Evolutionary conservation across 2,113 vertebrate species (phyloP).

Genomic region (Corvus hawaiiensis): DNA sequence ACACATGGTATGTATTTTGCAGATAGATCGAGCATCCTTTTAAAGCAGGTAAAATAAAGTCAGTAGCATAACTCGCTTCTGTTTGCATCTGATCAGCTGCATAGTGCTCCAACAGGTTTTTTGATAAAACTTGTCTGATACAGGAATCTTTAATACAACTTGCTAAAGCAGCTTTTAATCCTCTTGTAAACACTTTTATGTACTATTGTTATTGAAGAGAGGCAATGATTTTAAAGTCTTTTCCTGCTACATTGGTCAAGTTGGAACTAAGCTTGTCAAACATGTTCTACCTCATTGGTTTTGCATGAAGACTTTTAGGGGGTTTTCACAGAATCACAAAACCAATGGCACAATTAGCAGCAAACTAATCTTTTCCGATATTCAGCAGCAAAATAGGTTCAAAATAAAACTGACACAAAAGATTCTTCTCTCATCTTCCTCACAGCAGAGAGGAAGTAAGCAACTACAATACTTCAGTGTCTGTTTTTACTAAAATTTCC

Average conservation of each 20-base stretch:
- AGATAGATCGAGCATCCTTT: conserved; percentile 54
- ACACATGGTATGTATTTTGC: conserved; percentile 16
- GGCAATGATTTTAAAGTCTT: conserved; percentile 29
- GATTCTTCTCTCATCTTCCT: background rate
- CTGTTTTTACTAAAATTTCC: background rate
- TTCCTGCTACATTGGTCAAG: conserved; percentile 29
- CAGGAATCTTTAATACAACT: conserved; percentile 1
- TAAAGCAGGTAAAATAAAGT: conserved; percentile 60
- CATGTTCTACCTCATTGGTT: conserved; percentile 57
- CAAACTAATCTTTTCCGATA: conserved; percentile 48
- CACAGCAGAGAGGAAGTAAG: background rate
- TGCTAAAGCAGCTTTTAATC: conserved; percentile 26
- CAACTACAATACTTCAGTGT: background rate
- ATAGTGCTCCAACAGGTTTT: conserved; percentile 27
- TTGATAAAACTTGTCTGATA: background rate
- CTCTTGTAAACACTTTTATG: conserved; percentile 54
- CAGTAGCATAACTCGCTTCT: conserved; percentile 3
- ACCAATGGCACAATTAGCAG: conserved; percentile 51
- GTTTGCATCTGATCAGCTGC: conserved; percentile 5
- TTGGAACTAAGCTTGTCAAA: conserved; percentile 57
- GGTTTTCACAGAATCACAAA: conserved; percentile 58
- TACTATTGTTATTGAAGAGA: conserved; percentile 43
- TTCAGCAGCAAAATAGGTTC: background rate
- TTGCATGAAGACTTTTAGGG: conserved; percentile 42
- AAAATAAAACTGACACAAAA: conserved; percentile 35